Percentiles rank a stretch among this genome's conserved stretches.
phyloP scores from a whole-genome alignment of 2,797 vertebrate genomes.

The Acipenser oxyrinchus region DNA sequence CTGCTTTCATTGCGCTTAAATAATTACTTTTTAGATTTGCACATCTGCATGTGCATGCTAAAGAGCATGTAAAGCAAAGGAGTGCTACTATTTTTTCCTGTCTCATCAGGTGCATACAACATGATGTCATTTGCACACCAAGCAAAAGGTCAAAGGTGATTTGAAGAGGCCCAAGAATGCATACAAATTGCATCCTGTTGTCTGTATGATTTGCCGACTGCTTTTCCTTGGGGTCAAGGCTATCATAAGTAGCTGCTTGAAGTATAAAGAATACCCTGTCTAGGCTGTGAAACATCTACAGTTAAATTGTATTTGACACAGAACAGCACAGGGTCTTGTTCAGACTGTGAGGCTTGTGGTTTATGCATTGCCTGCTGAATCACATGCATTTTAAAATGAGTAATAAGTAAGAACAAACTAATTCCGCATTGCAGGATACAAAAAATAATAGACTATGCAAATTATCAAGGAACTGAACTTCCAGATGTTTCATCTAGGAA shows the following conservation, averaged over 20 bases:
- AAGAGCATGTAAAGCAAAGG: neutral
- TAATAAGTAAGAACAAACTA: too few species aligned
- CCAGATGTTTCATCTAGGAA: too few species aligned
- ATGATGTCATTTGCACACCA: constrained; percentile 70
- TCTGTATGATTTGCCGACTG: constrained; percentile 45
- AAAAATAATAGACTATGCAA: too few species aligned
- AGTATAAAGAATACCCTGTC: constrained; percentile 33
- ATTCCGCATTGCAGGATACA: too few species aligned
- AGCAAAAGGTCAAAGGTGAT: constrained; percentile 67
- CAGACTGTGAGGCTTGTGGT: too few species aligned
- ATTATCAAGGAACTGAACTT: too few species aligned
- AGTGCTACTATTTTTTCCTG: constrained; percentile 30
- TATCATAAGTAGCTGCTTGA: neutral
- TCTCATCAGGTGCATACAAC: constrained; percentile 68
- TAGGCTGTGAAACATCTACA: constrained; percentile 34
- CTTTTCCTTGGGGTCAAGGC: neutral
- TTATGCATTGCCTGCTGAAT: too few species aligned
- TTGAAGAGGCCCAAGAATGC: constrained; percentile 59
- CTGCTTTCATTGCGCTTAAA: too few species aligned
- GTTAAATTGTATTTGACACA: constrained; percentile 33
- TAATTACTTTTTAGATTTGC: too few species aligned
- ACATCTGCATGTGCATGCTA: too few species aligned
- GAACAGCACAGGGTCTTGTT: constrained; percentile 27
- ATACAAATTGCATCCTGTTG: constrained; percentile 76
- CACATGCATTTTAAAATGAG: too few species aligned